Evolutionary conservation across 1,140 invertebrate genomes (phyloP).

Genomic region (Penaeus chinensis): DNA sequence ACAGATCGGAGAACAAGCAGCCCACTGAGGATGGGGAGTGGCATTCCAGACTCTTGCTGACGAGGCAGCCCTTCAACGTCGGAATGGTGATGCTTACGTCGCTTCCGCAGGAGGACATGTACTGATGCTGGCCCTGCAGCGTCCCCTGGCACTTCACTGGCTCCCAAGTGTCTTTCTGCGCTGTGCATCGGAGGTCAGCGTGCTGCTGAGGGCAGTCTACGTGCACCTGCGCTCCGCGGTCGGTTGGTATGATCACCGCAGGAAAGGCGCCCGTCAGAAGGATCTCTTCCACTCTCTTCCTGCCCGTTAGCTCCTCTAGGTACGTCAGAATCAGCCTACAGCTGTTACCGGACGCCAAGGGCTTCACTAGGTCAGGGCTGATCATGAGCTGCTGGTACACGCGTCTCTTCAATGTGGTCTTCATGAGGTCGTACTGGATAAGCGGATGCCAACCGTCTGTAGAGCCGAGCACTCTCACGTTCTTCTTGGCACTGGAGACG

Average conservation of each 20-base stretch:
- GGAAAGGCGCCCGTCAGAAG: not conserved
- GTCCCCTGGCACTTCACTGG: conserved; percentile 29
- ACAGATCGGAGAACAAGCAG: conserved; percentile 34
- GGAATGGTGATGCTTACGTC: conserved; percentile 33
- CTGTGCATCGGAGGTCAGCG: conserved; percentile 29
- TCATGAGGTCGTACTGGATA: conserved; percentile 32
- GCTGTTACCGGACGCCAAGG: conserved; percentile 15
- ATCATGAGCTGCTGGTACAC: conserved; percentile 37
- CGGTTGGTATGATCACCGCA: conserved; percentile 34
- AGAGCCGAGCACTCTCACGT: conserved; percentile 28
- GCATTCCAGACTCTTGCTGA: conserved; percentile 13
- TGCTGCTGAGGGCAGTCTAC: conserved; percentile 41
- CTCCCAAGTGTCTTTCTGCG: not conserved
- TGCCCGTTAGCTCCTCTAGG: conserved; percentile 37
- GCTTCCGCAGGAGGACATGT: conserved; percentile 28
- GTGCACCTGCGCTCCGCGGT: conserved; percentile 38
- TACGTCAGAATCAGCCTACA: conserved; percentile 36
- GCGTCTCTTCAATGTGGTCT: not conserved
- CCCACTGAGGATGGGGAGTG: not conserved
- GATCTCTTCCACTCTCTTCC: conserved; percentile 11
- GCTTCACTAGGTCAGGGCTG: conserved; percentile 32
- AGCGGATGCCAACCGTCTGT: conserved; percentile 31
- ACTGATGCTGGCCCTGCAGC: conserved; percentile 34
- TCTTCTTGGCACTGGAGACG: not conserved
- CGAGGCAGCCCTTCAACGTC: conserved; percentile 26